These are phyloP conservation scores for Pituophis catenifer DNA, from an alignment of 2,113 vertebrate genomes.

Conservation along the genomic window DNA sequence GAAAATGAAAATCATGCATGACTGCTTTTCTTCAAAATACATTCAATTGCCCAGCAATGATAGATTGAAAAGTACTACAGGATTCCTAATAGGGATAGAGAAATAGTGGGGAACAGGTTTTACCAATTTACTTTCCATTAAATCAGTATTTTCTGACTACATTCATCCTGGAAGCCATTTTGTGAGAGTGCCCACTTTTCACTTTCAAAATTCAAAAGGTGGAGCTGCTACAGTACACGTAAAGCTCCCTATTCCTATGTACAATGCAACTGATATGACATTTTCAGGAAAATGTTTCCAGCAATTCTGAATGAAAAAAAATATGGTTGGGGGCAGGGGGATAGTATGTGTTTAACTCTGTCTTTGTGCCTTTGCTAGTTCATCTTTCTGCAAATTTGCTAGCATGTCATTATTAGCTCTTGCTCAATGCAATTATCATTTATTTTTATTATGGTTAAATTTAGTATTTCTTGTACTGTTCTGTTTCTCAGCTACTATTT, in stretches of 20 bases:
- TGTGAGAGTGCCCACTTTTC: neutral
- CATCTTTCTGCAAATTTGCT: neutral
- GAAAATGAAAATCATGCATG: neutral
- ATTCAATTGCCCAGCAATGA: neutral
- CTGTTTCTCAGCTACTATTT: neutral
- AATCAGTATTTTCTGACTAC: neutral
- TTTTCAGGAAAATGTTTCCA: neutral
- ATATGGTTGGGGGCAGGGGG: neutral
- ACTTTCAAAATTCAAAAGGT: neutral
- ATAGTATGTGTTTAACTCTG: neutral
- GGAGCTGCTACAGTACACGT: neutral
- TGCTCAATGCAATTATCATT: neutral
- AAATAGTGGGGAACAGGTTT: neutral
- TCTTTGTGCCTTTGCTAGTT: neutral
- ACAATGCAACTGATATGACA: neutral
- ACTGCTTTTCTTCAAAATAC: neutral
- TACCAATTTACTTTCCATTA: neutral
- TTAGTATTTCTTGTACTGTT: neutral
- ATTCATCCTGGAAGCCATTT: neutral
- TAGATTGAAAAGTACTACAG: neutral
- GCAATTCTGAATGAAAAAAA: neutral
- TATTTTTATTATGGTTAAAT: neutral
- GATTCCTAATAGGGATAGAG: neutral
- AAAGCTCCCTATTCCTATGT: neutral
- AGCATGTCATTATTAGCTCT: neutral